Evolutionary conservation across 2,797 vertebrate genomes (phyloP).

Genomic region (Dipus sagitta): DNA sequence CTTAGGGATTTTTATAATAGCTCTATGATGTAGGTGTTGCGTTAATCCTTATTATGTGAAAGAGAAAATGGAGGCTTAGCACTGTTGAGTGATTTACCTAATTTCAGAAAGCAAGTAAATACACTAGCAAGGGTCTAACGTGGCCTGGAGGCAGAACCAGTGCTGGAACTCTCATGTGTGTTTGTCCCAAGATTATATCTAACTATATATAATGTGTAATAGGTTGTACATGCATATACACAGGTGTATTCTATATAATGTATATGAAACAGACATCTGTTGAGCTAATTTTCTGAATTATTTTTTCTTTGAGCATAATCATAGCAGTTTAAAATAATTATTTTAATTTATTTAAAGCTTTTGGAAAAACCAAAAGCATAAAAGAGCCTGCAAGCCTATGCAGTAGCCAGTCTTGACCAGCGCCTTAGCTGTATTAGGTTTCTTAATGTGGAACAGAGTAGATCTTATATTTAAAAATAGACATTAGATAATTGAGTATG

Average conservation of each 20-base stretch:
- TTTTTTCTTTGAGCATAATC: background rate
- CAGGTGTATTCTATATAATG: background rate
- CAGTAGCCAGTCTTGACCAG: constrained; percentile 16
- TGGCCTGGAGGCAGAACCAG: background rate
- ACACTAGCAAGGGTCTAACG: background rate
- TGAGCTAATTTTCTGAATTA: background rate
- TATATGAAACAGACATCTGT: background rate
- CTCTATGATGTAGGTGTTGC: background rate
- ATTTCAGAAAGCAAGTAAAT: background rate
- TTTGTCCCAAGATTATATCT: background rate
- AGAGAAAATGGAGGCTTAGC: constrained; percentile 24
- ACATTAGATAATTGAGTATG: constrained; percentile 51
- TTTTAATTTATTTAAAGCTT: constrained; percentile 36
- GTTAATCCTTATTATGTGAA: constrained; percentile 26
- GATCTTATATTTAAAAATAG: constrained; percentile 78
- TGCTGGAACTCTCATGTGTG: background rate
- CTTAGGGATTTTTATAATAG: background rate
- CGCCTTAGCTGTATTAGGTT: constrained; percentile 66
- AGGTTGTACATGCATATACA: background rate
- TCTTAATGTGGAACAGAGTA: constrained; percentile 48
- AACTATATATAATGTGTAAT: background rate
- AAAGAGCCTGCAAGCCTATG: constrained; percentile 21
- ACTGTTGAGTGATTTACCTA: background rate
- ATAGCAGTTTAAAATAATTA: constrained; percentile 43
- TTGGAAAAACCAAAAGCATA: constrained; percentile 33